Percentiles rank a stretch among this genome's conserved stretches.
phyloP scores from a whole-genome alignment of 2,888 invertebrate species.

The Koerneria pararmatus region DNA sequence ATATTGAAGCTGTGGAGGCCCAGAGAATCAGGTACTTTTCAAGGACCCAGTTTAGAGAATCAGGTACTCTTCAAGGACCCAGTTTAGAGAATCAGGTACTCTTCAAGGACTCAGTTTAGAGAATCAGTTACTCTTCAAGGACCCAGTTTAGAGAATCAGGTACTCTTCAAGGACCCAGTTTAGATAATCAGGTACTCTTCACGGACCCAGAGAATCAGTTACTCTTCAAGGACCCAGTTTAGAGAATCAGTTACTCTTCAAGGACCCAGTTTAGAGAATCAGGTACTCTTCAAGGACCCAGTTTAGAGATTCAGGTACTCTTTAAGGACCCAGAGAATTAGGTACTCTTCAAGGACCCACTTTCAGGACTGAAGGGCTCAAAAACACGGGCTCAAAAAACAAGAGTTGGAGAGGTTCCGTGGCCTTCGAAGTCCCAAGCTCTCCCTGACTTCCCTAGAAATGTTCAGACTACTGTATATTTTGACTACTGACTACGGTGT shows the following conservation, averaged over 20 bases:
- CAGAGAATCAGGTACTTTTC: constrained; percentile 36
- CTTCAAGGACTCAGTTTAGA: neutral
- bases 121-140: neutral
- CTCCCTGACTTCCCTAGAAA: too few relatives aligned
- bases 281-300: too few relatives aligned
- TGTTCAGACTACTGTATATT: too few relatives aligned
- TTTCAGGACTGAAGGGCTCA: neutral
- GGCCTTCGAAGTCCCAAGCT: too few relatives aligned
- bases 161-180: too few relatives aligned
- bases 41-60: neutral
- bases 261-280: too few relatives aligned
- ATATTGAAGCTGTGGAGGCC: constrained; percentile 47
- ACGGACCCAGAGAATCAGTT: too few relatives aligned
- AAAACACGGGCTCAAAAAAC: too few relatives aligned
- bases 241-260: neutral
- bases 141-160: too few relatives aligned
- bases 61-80: neutral
- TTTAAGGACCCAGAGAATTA: too few relatives aligned
- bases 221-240: neutral
- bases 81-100: constrained; percentile 34
- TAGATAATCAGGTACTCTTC: constrained; percentile 36
- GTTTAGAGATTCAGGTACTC: constrained; percentile 36
- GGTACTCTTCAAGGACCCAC: neutral
- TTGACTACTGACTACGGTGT: too few relatives aligned
- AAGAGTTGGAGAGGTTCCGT: too few relatives aligned